A percentile compares a stretch with the other conserved stretches of the same genome.
Evolutionary conservation across 2,113 vertebrate species (phyloP).

Genomic region (Solea solea): DNA sequence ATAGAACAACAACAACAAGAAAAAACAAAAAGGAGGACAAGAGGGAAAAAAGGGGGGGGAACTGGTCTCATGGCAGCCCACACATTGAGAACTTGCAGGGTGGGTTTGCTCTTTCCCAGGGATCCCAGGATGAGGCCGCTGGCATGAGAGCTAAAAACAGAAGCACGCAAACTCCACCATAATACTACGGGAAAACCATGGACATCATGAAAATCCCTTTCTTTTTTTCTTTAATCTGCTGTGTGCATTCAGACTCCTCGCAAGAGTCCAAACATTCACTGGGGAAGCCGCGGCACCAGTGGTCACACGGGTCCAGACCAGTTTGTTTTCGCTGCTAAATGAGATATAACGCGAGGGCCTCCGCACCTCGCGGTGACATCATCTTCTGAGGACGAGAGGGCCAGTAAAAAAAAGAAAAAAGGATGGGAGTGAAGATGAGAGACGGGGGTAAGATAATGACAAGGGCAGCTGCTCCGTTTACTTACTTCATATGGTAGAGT

Average conservation of each 20-base stretch:
- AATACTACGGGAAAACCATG: constrained; percentile 77
- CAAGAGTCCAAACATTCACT: constrained; percentile 61
- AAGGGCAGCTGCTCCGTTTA: constrained; percentile 53
- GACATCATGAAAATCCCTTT: constrained; percentile 58
- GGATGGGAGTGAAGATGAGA: constrained; percentile 27
- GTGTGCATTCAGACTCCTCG: constrained; percentile 53
- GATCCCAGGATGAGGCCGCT: constrained; percentile 65
- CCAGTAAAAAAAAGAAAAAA: constrained; percentile 24
- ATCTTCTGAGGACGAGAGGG: constrained; percentile 48
- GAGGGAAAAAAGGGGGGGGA: constrained; percentile 24
- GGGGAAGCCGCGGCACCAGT: constrained; percentile 64
- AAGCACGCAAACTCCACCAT: constrained; percentile 67
- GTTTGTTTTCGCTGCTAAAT: constrained; percentile 79
- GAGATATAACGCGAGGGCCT: constrained; percentile 63
- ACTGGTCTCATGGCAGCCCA: constrained; percentile 61
- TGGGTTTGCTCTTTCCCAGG: constrained; percentile 69
- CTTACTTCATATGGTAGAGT: constrained; percentile 97
- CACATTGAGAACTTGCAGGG: constrained; percentile 69
- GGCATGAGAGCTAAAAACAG: constrained; percentile 74
- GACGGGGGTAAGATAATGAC: constrained; percentile 46
- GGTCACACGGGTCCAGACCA: constrained; percentile 58
- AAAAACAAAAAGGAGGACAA: constrained; percentile 18
- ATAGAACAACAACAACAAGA: constrained; percentile 43
- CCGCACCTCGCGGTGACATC: constrained; percentile 69
- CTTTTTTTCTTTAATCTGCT: constrained; percentile 67